phyloP scores from a whole-genome alignment of 2,113 vertebrate genomes.

The Coregonus clupeaformis region DNA sequence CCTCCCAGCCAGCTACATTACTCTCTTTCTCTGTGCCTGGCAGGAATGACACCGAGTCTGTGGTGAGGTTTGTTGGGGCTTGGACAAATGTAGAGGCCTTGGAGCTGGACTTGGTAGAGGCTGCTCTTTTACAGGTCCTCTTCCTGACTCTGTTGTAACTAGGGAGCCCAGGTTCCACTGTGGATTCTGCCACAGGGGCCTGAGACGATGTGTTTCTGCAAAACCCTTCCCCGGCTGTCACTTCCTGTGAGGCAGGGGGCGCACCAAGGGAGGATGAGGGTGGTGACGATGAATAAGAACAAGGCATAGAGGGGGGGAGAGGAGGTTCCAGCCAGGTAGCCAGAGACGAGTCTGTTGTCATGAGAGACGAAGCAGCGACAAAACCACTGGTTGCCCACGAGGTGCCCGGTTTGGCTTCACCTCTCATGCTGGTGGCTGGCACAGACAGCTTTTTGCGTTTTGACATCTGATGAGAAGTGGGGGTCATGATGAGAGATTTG shows the following conservation, averaged over 20 bases:
- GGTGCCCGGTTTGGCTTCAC: not conserved
- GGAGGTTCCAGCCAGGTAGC: constrained; percentile 23
- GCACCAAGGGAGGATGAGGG: constrained; percentile 5
- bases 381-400: constrained; percentile 29
- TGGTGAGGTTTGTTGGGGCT: not conserved
- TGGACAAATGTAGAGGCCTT: not conserved
- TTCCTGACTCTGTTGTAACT: not conserved
- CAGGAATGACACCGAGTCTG: not conserved
- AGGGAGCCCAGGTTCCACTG: not conserved
- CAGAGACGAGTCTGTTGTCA: constrained; percentile 6
- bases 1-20: not conserved
- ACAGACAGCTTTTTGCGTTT: constrained; percentile 50
- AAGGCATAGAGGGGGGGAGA: not conserved
- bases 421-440: not conserved
- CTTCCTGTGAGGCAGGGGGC: not conserved
- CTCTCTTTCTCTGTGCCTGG: not conserved
- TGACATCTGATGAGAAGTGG: constrained; percentile 18
- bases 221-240: constrained; percentile 5
- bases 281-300: constrained; percentile 7
- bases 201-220: not conserved
- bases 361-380: constrained; percentile 42
- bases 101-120: not conserved
- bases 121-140: not conserved
- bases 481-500: constrained; percentile 20
- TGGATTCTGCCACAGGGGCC: not conserved